Base-by-base conservation (phyloP, 1,140 invertebrate genomes). In the Ips typographus region DNA sequence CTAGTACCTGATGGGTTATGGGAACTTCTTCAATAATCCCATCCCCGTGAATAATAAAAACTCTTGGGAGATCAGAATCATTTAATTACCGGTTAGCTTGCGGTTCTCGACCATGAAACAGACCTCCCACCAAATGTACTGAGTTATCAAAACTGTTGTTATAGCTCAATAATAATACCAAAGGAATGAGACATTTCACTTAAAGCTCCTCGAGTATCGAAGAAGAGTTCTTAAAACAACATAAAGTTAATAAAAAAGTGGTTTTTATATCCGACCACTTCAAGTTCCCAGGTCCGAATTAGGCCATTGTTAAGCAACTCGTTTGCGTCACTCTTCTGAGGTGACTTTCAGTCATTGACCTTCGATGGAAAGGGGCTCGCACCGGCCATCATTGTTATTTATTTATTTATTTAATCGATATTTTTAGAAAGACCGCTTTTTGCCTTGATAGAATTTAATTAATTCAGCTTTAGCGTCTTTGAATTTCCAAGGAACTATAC, bases 301-400 rank as follows among this genome's bases (percentile, higher is more conserved):
- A 57, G 64, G 64, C 64, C 64, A 65, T 57, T 65, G 64, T 65
- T 65, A 51, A 65, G 40, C 64, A 51, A 65, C 64, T 65, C 53
- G 64, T 65, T 65, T 65, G 52, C 52, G 64, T 65, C 64, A 65
- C 62, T 61, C 51, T 65, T 64, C 62, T 64, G 42, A 57, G 64
- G 64, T 65, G 64, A 65, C 64, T 65, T 65, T 65, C 64, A 65
- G 64, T 65, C 64, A 65, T 65, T 65, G 64, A 65, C 64, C 64
- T 65, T 65, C 64, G 64, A 43, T 36, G 62, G 42, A 7, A 57
- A 56, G 8, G 64, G 41, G 51, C 6, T 40, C 22, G 22, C 22
- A 22, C 6, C 39, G 52, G 39, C 8, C 37, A 38, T 65, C 53
- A 57, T 44, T 51, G 52, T 56, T 65, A 40, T 65, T 65, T 64